These are phyloP conservation scores for Lasioglossum calceatum DNA, from an alignment of 2,888 invertebrate species.

Conservation along the genomic window DNA sequence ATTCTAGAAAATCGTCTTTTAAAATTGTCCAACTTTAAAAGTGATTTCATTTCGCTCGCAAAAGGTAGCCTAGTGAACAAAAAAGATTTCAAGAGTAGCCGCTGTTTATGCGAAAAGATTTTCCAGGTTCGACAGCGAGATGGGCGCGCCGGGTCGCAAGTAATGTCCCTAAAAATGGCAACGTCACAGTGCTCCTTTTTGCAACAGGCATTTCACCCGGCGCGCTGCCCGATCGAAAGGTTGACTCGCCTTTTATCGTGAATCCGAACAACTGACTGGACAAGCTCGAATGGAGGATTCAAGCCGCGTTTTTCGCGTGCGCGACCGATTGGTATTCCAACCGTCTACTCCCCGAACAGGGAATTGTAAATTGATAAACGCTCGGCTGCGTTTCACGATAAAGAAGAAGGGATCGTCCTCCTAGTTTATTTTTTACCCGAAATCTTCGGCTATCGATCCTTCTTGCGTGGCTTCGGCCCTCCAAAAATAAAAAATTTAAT, in stretches of 20 bases:
- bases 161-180: slow-evolving; percentile 52
- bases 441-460: background rate
- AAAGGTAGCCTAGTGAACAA: background rate
- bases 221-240: slow-evolving; percentile 41
- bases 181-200: slow-evolving; percentile 41
- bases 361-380: slow-evolving; percentile 66
- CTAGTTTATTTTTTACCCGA: slow-evolving; percentile 2
- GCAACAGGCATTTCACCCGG: slow-evolving; percentile 41
- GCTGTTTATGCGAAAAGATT: background rate
- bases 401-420: slow-evolving; percentile 18
- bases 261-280: slow-evolving; percentile 40
- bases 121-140: background rate
- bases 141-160: background rate
- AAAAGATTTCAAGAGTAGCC: background rate
- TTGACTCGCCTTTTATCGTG: slow-evolving; percentile 59
- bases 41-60: background rate
- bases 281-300: slow-evolving; percentile 43
- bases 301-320: slow-evolving; percentile 58
- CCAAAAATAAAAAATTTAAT: background rate
- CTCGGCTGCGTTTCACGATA: slow-evolving; percentile 36
- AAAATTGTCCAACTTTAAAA: background rate
- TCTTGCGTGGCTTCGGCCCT: background rate
- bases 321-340: slow-evolving; percentile 55
- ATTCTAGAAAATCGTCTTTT: background rate
- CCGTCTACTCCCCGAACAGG: slow-evolving; percentile 54